These are phyloP conservation scores for Conistra vaccinii DNA, from an alignment of 2,888 invertebrate species.

Conservation along the genomic window DNA sequence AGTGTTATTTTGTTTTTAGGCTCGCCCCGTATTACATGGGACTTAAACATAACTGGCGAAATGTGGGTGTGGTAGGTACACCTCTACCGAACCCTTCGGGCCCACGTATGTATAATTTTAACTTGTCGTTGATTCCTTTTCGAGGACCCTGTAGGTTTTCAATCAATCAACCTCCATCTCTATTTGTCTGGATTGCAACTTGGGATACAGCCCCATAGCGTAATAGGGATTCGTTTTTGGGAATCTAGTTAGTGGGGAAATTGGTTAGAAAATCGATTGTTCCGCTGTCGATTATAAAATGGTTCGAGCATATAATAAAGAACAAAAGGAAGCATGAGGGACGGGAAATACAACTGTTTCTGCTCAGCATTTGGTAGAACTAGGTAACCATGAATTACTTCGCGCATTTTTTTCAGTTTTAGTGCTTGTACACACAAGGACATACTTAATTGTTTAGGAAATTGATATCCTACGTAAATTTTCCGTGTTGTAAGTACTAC, in stretches of 20 bases:
- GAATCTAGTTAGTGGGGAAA: slow-evolving; percentile 31
- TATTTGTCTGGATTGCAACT: slow-evolving; percentile 14
- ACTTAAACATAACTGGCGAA: too few species aligned
- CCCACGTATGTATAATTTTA: too few species aligned
- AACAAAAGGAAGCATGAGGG: not conserved
- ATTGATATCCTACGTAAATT: too few species aligned
- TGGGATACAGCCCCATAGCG: slow-evolving; percentile 12
- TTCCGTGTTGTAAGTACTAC: too few species aligned
- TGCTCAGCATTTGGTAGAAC: not conserved
- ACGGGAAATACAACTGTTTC: not conserved
- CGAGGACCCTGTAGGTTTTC: slow-evolving; percentile 9
- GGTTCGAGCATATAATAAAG: not conserved
- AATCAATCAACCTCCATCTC: slow-evolving; percentile 9
- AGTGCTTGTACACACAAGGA: too few species aligned
- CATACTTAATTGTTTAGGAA: too few species aligned
- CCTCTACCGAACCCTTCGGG: not conserved
- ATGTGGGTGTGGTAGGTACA: not conserved
- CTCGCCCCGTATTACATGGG: too few species aligned
- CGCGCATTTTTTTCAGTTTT: not conserved
- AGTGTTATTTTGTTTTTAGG: too few species aligned
- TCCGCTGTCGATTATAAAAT: not conserved
- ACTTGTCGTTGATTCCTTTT: not conserved
- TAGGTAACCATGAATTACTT: not conserved
- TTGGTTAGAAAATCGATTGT: slow-evolving; percentile 9
- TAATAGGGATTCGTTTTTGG: not conserved